A percentile compares a stretch with the other conserved stretches of the same genome.
Evolutionary conservation across 1,140 invertebrate species (phyloP).

Genomic region (Scaptomyza hsui): DNA sequence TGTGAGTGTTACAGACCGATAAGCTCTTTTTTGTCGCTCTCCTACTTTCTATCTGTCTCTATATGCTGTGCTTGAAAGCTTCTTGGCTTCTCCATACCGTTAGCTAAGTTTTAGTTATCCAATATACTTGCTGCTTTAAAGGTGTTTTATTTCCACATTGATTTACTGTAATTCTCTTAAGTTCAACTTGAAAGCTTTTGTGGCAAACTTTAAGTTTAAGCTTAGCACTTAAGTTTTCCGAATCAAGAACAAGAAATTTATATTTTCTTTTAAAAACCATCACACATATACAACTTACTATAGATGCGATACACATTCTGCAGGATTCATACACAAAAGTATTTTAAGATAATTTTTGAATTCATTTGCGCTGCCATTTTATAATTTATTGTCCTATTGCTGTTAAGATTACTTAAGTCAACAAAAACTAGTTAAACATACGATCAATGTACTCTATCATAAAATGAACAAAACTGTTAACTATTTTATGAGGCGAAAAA

Average conservation of each 20-base stretch:
- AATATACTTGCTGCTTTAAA: slow-evolving; percentile 76
- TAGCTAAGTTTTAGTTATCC: slow-evolving; percentile 61
- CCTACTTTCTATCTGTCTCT: slow-evolving; percentile 9
- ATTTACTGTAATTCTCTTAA: slow-evolving; percentile 26
- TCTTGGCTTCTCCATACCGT: slow-evolving; percentile 43
- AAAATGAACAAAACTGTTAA: slow-evolving; percentile 23
- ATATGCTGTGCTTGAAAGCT: slow-evolving; percentile 44
- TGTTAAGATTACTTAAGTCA: slow-evolving; percentile 64
- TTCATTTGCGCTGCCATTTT: slow-evolving; percentile 72
- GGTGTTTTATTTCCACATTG: slow-evolving; percentile 63
- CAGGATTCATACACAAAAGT: slow-evolving; percentile 21
- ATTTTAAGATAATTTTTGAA: slow-evolving; percentile 21
- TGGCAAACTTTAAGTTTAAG: slow-evolving; percentile 66
- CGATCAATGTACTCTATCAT: slow-evolving; percentile 46
- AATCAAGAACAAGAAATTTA: slow-evolving; percentile 14
- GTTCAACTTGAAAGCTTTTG: slow-evolving; percentile 29
- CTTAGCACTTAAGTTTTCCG: slow-evolving; percentile 48
- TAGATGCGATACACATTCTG: slow-evolving; percentile 29
- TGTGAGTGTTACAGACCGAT: slow-evolving; percentile 43
- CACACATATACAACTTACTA: slow-evolving; percentile 19
- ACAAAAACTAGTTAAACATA: slow-evolving; percentile 55
- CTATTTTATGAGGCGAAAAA: slow-evolving; percentile 47
- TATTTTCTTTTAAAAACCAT: slow-evolving; percentile 14
- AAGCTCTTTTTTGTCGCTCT: slow-evolving; percentile 29
- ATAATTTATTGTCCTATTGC: slow-evolving; percentile 57